Evolutionary conservation across 2,888 invertebrate genomes (phyloP).

Genomic region (Harpalus rufipes): DNA sequence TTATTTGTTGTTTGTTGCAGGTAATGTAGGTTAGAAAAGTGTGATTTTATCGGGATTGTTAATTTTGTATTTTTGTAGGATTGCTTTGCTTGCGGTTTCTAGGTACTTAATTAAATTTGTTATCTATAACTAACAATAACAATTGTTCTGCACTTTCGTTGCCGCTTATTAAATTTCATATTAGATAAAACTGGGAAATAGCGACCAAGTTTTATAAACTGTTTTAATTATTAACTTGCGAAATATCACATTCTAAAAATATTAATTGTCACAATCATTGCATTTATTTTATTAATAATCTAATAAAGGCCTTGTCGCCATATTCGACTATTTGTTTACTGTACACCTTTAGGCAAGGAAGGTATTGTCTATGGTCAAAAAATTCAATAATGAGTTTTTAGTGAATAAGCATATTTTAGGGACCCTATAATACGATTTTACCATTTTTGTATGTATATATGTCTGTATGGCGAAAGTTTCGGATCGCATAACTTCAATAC

Average conservation of each 20-base stretch:
- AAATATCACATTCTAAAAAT: neutral
- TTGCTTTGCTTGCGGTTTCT: conserved; percentile 31
- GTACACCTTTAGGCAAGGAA: no score
- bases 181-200: neutral
- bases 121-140: conserved; percentile 30
- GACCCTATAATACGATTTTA: no score
- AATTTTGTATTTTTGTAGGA: conserved; percentile 12
- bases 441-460: no score
- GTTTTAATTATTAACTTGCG: neutral
- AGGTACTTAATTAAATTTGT: conserved; percentile 38
- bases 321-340: no score
- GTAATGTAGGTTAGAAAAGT: conserved; percentile 50
- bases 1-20: conserved; percentile 47
- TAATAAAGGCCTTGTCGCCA: no score
- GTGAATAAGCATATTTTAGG: no score
- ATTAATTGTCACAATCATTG: neutral
- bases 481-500: no score
- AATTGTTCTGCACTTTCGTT: neutral
- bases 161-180: neutral
- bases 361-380: no score
- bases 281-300: no score
- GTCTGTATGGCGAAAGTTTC: no score
- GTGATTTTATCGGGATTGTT: conserved; percentile 38
- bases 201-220: neutral
- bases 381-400: no score